Conservation (phyloP, 2,888 invertebrate species). For the Camponotus fellah region DNA sequence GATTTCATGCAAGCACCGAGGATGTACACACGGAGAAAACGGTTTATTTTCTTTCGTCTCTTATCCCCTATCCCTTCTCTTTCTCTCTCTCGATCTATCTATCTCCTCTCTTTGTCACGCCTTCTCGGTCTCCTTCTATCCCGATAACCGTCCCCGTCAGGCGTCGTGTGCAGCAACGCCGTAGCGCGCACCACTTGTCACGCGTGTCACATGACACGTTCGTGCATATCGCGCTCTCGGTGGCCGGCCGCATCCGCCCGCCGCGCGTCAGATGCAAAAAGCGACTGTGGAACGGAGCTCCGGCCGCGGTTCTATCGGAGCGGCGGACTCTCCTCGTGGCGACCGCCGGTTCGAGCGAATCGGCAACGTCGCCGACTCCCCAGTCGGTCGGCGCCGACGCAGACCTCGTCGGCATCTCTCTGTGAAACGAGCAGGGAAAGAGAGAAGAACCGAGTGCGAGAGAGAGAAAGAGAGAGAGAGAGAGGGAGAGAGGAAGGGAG, state of each 20-base stretch:
- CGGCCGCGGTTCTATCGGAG: conserved; percentile 63
- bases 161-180: conserved; percentile 49
- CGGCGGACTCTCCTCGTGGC: conserved; percentile 69
- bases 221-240: conserved; percentile 70
- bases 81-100: background rate
- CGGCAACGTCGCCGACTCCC: conserved; percentile 70
- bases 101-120: background rate
- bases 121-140: conserved; percentile 10
- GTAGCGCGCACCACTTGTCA: conserved; percentile 60
- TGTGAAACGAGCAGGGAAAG: conserved; percentile 5
- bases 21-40: background rate
- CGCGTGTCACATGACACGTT: conserved; percentile 80
- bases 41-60: conserved; percentile 27
- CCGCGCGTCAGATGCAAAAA: conserved; percentile 79
- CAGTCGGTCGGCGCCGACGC: conserved; percentile 71
- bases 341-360: conserved; percentile 54
- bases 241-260: conserved; percentile 67
- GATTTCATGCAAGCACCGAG: conserved; percentile 22
- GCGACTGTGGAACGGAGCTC: conserved; percentile 77
- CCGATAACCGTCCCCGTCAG: conserved; percentile 24
- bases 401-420: conserved; percentile 54
- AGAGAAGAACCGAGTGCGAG: background rate
- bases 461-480: conserved; percentile 8
- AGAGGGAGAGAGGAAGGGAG: background rate
- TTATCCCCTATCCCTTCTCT: conserved; percentile 1